Base-by-base conservation (phyloP, 2,113 vertebrate genomes). In the Dromas ardeola region DNA sequence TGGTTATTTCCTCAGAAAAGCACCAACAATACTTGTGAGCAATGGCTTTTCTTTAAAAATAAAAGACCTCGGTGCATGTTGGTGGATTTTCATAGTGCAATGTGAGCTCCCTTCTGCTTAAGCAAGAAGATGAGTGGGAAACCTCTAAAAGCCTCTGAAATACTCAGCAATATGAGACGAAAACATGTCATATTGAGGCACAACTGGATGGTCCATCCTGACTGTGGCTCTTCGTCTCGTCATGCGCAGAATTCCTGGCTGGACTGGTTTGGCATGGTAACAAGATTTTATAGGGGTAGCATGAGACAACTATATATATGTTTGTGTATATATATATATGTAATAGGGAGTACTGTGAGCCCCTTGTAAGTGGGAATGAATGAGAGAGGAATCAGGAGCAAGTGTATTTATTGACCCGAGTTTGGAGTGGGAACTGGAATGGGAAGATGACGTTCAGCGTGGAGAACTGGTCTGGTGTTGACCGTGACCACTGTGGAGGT, bases 161-260 rank as follows among this genome's bases (percentile, higher is more conserved):
- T 76, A 16, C 13, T 90, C 56, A 22, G 56, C 20, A 58, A 34
- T 22, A 58, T 61, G 1, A 15, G 7, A 7, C 11, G 5, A 73
- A 80, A 87, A 32, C 40, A 22, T 15, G 30, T n/a, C 22, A 6
- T 69, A 3, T 1, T 53, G 43, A 38, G 49, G 26, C 34, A 63
- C 59, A 58, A 58, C 8, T 36, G 29, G 19, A 40, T 81, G n/a
- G 14, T 65, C 36, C 9, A 5, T 29, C 25, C 14, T 40, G 53
- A 40, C 42, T 0, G 4, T 0, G 3, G 29, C 43, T 59, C 34
- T 59, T 70, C 43, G 29, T n/a, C 55, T 42, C 2, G 1, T 30
- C 36, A 36, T 2, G 1, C 59, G 36, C 3, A 1, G 43, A 67
- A 79, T 79, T 79, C 56, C 65, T 62, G 27, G 56, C 47, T 38